Evolutionary conservation across 2,888 invertebrate genomes (phyloP).

Genomic region (Amitus sp.): DNA sequence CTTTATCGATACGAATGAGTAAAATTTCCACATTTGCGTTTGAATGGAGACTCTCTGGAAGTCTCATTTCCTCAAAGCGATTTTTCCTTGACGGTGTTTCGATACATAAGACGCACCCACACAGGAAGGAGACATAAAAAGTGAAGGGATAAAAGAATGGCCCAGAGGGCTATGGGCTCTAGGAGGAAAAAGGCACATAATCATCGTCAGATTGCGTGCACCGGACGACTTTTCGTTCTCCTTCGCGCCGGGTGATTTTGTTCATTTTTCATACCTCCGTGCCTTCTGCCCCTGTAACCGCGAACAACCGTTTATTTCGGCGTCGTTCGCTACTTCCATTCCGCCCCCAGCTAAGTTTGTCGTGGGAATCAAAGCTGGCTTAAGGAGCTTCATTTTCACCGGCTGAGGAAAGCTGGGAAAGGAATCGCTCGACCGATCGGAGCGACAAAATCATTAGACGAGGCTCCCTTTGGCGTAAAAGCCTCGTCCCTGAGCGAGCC

Average conservation of each 20-base stretch:
- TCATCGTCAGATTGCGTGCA: constrained; percentile 63
- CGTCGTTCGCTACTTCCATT: constrained; percentile 41
- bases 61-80: not conserved
- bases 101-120: not conserved
- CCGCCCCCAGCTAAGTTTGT: constrained; percentile 51
- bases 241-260: constrained; percentile 46
- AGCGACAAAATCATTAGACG: not conserved
- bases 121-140: constrained; percentile 37
- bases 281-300: constrained; percentile 42
- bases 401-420: not conserved
- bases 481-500: not conserved
- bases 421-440: not conserved
- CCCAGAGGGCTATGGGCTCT: constrained; percentile 43
- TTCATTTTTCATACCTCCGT: constrained; percentile 53
- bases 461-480: not conserved
- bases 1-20: too few relatives aligned
- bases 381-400: constrained; percentile 4
- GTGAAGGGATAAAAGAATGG: constrained; percentile 29
- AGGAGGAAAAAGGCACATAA: constrained; percentile 54
- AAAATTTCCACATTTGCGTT: too few relatives aligned
- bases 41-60: not conserved
- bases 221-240: constrained; percentile 48
- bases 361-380: constrained; percentile 53
- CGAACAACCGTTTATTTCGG: constrained; percentile 61
- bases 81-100: constrained; percentile 1